Conservation (phyloP, 2,888 invertebrate species). For the Ophion obscuratus region DNA sequence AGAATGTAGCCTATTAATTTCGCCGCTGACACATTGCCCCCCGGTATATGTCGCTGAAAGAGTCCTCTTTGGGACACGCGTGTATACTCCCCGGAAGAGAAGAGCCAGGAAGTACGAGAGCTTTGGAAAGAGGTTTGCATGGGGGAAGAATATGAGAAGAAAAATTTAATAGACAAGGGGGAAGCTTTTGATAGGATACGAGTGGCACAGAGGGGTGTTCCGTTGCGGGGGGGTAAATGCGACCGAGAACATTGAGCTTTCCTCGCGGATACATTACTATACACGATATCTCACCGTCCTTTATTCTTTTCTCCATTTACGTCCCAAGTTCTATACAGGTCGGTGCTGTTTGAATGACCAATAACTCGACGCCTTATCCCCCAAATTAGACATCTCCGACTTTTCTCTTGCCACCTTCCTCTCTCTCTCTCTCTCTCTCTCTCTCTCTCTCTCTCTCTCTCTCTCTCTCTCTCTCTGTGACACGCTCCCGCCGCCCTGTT, state of each 20-base stretch:
- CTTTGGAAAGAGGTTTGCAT: too few species aligned
- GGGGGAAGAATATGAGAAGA: constrained; percentile 29
- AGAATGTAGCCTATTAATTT: too few species aligned
- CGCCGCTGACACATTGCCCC: too few species aligned
- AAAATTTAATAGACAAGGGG: constrained; percentile 60
- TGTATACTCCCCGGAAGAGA: too few species aligned
- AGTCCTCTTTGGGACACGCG: too few species aligned
- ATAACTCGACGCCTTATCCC: constrained; percentile 78
- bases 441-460: constrained; percentile 33
- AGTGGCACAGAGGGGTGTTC: constrained; percentile 11
- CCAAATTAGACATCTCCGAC: constrained; percentile 75
- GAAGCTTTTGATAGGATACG: constrained; percentile 50
- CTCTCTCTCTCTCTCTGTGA: constrained; percentile 30
- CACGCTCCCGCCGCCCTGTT: not conserved
- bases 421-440: constrained; percentile 37
- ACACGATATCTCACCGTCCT: constrained; percentile 60
- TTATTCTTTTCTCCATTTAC: constrained; percentile 73
- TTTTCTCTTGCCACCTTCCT: constrained; percentile 18
- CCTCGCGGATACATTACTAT: constrained; percentile 46
- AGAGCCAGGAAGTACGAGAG: too few species aligned
- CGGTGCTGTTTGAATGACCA: constrained; percentile 73
- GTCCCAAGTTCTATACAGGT: constrained; percentile 63
- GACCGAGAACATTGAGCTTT: constrained; percentile 27
- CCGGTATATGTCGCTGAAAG: too few species aligned
- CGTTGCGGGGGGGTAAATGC: constrained; percentile 8